Base-by-base conservation (phyloP, 2,888 invertebrate species). In the Cataglyphis cursor region DNA sequence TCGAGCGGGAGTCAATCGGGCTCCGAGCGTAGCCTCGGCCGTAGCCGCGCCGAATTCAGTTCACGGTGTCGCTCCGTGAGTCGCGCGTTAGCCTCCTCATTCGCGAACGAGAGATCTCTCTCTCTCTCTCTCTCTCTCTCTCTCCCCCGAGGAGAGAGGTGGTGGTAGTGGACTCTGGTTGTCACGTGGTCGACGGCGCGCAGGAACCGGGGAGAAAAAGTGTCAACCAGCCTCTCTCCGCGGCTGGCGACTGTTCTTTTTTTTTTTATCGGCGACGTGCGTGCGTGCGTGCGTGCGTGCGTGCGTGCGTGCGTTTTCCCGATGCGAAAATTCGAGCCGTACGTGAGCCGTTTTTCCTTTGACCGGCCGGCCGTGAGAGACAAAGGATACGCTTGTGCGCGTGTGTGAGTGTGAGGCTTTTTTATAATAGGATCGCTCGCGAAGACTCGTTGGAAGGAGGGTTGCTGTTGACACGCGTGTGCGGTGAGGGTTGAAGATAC, bases 21-120 rank as follows among this genome's bases (percentile, higher is more conserved):
- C 86, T 85, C 86, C 83, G 87, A 90, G 90, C 87, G 88, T 87
- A 85, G 90, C 90, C 84, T 84, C 92, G 86, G 85, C 85, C 85
- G 87, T 84, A 38, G 38, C 38, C 41, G 41, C 87, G 87, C 86
- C 90, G 90, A 91, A 93, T 91, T 93, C 93, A 93, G 93, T 93
- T 89, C 89, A 90, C 90, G 89, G 88, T 91, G 92, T 87, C 90
- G 92, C 89, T 91, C 90, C 85, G 89, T 89, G 89, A 88, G 89
- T 91, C 92, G 90, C 75, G 85, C 82, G 76, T 65, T 65, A 59
- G 57, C 44, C 44, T 64, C 59, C 66, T 74, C 68, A 24, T n/a
- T n/a, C 57, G 65, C 66, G 31, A 31, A 51, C 75, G 75, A 85
- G 81, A 85, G n/a, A n/a, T n/a, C n/a, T n/a, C n/a, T n/a, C n/a